These are phyloP conservation scores for Eilema depressum DNA, from an alignment of 2,888 invertebrate genomes.

Conservation along the genomic window DNA sequence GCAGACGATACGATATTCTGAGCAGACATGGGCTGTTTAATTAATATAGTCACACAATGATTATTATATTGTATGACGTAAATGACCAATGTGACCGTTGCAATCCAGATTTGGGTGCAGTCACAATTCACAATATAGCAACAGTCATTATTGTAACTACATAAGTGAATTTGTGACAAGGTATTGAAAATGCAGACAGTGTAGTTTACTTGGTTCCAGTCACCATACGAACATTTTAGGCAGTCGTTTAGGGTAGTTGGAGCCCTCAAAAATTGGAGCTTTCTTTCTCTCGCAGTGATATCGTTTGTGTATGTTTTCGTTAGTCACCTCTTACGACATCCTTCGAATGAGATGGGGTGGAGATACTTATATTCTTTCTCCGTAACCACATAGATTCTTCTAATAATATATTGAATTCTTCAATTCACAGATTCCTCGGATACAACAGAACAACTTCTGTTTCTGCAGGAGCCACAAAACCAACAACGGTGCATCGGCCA, in stretches of 20 bases:
- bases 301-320: no score
- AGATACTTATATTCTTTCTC: no score
- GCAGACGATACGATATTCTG: background rate
- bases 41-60: conserved; percentile 11
- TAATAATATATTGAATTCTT: background rate
- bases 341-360: no score
- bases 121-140: background rate
- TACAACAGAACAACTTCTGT: conserved; percentile 53
- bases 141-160: background rate
- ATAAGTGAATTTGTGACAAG: no score
- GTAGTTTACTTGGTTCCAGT: no score
- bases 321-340: no score
- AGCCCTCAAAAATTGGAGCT: no score
- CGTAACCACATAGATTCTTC: no score
- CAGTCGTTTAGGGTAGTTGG: no score
- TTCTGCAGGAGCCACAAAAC: conserved; percentile 52
- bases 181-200: background rate
- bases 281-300: no score
- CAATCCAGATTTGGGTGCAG: conserved; percentile 3
- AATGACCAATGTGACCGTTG: background rate
- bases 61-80: background rate
- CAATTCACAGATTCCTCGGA: conserved; percentile 71
- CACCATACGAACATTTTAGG: no score
- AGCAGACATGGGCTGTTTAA: background rate
- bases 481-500: conserved; percentile 60